Evolutionary conservation across 2,113 vertebrate species (phyloP).

Genomic region (Machaerirhynchus nigripectus): DNA sequence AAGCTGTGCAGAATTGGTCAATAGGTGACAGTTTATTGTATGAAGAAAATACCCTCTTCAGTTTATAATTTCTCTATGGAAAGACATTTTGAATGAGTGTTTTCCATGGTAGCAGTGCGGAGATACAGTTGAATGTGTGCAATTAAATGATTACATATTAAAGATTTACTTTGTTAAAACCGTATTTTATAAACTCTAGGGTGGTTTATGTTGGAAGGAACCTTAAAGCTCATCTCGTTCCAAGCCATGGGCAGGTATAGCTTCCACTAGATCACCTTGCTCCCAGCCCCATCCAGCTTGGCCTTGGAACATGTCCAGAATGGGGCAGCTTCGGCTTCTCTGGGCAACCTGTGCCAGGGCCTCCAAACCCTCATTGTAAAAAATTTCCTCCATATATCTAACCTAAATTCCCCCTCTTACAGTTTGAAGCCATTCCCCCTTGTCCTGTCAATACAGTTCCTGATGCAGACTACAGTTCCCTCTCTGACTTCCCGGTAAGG

Average conservation of each 20-base stretch:
- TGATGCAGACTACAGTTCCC: not conserved
- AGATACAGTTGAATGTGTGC: not conserved
- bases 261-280: not conserved
- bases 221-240: not conserved
- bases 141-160: not conserved
- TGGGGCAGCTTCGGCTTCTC: not conserved
- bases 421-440: not conserved
- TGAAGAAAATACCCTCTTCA: not conserved
- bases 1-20: not conserved
- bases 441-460: not conserved
- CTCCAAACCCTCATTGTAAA: not conserved
- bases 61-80: not conserved
- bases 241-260: not conserved
- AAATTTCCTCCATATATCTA: not conserved
- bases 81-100: not conserved
- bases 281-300: not conserved
- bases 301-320: not conserved
- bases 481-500: not conserved
- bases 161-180: not conserved
- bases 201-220: not conserved
- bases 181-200: not conserved
- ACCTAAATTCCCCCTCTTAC: not conserved
- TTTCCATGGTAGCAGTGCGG: not conserved
- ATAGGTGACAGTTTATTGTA: not conserved
- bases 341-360: not conserved